Base-by-base conservation (phyloP, 2,888 invertebrate genomes). In the Merodon equestris region DNA sequence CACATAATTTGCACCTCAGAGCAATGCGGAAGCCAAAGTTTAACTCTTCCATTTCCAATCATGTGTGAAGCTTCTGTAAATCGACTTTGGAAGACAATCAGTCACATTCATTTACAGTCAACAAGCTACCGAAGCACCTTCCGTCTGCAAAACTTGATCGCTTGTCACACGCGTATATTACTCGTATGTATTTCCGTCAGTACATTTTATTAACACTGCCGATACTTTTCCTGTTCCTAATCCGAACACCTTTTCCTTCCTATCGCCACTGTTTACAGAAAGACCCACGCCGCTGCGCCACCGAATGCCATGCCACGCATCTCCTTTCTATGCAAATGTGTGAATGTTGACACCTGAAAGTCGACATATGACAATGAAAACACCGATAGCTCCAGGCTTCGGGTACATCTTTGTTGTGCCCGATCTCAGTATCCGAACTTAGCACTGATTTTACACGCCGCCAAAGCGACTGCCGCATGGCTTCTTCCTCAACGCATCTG, bases 341-440 rank as follows among this genome's bases (percentile, higher is more conserved):
- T 40, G 19, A 63, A 18, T 57, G 47, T 58, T 73, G 77, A 73
- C 77, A 73, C 63, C 38, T 63, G 63, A 74, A 68, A 73, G 77
- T 68, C 73, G 73, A 73, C 68, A 63, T 53, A 53, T 73, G 77
- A 73, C 77, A 77, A 68, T 68, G 53, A 50, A 63, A 73, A 72
- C 45, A 51, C 50, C 56, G 38, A 61, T 58, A 53, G 15, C 66
- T 40, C 10, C 40, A 9, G 40, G 15, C 38, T 13, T 36, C 15
- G 3, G 1, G 51, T 40, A 18, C 53, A 75, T 48, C 42, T 67
- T 44, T 56, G 42, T 14, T 15, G 47, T 19, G 7, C 9, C n/a
- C 50, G 9, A n/a, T 4, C 42, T 15, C 44, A 17, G 64, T 64
- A 54, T 60, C 66, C 60, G 57, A 50, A 47, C 42, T 56, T 51